These are phyloP conservation scores for Aviceda subcristata DNA, from an alignment of 2,113 vertebrate species.

Conservation along the genomic window DNA sequence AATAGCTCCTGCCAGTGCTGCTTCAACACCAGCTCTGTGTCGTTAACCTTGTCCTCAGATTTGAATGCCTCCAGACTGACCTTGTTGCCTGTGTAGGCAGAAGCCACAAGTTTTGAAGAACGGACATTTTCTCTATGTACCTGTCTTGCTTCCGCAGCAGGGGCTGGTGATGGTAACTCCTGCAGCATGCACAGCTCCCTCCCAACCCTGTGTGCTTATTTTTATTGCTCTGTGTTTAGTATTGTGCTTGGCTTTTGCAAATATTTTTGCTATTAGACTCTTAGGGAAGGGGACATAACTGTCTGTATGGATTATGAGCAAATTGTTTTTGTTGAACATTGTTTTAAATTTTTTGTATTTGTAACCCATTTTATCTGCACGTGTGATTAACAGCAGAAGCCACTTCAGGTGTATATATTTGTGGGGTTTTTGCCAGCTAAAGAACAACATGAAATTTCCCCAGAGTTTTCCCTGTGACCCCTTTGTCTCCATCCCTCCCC, in stretches of 20 bases:
- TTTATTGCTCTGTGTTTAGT: neutral
- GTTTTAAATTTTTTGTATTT: neutral
- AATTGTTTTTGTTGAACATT: neutral
- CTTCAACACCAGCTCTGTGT: neutral
- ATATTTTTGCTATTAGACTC: neutral
- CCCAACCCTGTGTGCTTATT: neutral
- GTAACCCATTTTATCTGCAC: neutral
- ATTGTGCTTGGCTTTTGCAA: neutral
- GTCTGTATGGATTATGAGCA: neutral
- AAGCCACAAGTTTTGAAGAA: neutral
- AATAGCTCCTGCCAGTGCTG: neutral
- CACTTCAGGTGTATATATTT: neutral
- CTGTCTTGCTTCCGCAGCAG: neutral
- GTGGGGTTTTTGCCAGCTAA: neutral
- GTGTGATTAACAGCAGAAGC: neutral
- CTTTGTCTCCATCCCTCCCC: neutral
- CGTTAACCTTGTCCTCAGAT: neutral
- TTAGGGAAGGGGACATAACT: neutral
- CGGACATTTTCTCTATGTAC: neutral
- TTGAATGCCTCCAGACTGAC: neutral
- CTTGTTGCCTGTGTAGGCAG: neutral
- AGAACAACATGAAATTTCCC: neutral
- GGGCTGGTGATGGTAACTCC: neutral
- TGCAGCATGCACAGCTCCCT: neutral
- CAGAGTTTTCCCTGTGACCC: neutral